These are phyloP conservation scores for Henicopernis longicauda DNA, from an alignment of 2,113 vertebrate genomes.

Conservation along the genomic window DNA sequence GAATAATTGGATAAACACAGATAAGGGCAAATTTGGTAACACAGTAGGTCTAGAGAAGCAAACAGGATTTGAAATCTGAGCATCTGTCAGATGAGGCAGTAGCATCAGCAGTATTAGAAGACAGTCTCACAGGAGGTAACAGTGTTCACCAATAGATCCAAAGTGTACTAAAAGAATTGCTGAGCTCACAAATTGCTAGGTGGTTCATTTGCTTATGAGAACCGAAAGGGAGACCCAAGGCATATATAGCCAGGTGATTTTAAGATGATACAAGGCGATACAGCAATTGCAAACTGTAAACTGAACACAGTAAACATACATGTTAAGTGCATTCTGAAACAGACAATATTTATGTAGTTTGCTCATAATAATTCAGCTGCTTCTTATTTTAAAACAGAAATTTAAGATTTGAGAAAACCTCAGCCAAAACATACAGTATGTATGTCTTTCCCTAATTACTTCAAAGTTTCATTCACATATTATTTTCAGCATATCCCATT, in stretches of 20 bases:
- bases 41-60: background rate
- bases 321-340: background rate
- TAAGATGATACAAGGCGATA: background rate
- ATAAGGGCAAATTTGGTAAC: background rate
- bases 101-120: background rate
- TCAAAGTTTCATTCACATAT: background rate
- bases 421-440: background rate
- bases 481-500: background rate
- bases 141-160: background rate
- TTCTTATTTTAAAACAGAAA: background rate
- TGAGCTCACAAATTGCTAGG: background rate
- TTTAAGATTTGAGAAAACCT: background rate
- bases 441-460: background rate
- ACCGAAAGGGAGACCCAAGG: background rate
- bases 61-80: background rate
- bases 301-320: background rate
- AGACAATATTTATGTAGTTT: background rate
- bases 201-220: background rate
- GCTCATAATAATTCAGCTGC: background rate
- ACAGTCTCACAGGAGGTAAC: background rate
- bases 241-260: background rate
- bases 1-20: background rate
- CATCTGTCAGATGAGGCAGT: background rate
- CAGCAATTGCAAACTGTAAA: background rate
- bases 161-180: background rate